Conservation (phyloP, 2,888 invertebrate species). For the Aphodius granarius region DNA sequence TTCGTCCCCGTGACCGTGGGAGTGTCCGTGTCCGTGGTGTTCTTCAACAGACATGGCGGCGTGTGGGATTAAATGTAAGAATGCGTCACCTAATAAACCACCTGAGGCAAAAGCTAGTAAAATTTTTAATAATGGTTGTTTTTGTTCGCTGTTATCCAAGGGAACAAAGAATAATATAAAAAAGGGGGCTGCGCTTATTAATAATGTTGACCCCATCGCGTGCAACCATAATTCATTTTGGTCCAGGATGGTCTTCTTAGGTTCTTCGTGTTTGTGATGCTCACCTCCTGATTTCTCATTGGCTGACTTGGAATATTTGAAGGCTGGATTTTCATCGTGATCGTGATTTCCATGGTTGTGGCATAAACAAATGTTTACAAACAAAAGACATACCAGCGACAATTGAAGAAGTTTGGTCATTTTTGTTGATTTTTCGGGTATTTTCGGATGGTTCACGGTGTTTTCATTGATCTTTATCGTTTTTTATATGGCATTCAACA, state of each 20-base stretch:
- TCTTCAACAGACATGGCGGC: slow-evolving; percentile 68
- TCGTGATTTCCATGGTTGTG: slow-evolving; percentile 53
- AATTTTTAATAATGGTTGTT: slow-evolving; percentile 86
- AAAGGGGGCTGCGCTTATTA: slow-evolving; percentile 95
- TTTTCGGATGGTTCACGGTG: not conserved
- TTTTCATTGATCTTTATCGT: not conserved
- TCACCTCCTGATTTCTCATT: slow-evolving; percentile 46
- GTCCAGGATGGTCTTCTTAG: slow-evolving; percentile 25
- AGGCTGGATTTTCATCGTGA: slow-evolving; percentile 61
- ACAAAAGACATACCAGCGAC: slow-evolving; percentile 21
- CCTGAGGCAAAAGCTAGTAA: slow-evolving; percentile 93
- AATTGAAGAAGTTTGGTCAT: slow-evolving; percentile 2
- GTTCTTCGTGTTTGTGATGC: slow-evolving; percentile 42
- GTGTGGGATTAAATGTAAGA: slow-evolving; percentile 97
- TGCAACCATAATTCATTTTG: slow-evolving; percentile 68
- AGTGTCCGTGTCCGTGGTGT: slow-evolving; percentile 56
- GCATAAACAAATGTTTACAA: slow-evolving; percentile 17
- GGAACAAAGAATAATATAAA: slow-evolving; percentile 92
- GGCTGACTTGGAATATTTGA: slow-evolving; percentile 81
- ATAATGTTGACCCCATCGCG: slow-evolving; percentile 86
- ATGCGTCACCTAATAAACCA: slow-evolving; percentile 96
- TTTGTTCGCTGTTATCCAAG: slow-evolving; percentile 80
- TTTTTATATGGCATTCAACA: slow-evolving; percentile 8
- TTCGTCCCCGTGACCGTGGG: slow-evolving; percentile 54
- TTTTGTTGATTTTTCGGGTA: too few relatives aligned